These are phyloP conservation scores for Numenius arquata DNA, from an alignment of 2,113 vertebrate species.

Conservation along the genomic window DNA sequence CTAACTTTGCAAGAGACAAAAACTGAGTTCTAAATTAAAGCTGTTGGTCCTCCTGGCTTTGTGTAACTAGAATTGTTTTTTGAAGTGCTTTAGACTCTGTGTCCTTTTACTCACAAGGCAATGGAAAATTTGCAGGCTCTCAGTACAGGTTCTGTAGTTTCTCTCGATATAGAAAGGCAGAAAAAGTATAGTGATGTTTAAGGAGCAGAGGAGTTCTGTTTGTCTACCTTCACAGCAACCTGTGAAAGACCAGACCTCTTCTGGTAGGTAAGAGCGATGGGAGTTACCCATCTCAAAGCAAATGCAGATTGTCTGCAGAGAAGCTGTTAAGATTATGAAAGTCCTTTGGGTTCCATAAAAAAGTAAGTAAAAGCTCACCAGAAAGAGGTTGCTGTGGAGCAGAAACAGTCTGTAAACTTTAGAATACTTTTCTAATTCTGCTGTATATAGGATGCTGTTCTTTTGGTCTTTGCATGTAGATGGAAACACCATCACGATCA, in stretches of 20 bases:
- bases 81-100: neutral
- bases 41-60: neutral
- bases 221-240: neutral
- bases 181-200: neutral
- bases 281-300: neutral
- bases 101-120: neutral
- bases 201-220: neutral
- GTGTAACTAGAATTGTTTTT: neutral
- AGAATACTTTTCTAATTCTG: neutral
- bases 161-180: neutral
- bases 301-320: neutral
- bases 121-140: neutral
- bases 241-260: neutral
- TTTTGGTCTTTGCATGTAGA: neutral
- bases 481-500: neutral
- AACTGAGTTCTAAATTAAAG: neutral
- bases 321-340: neutral
- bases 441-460: neutral
- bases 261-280: neutral
- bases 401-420: neutral
- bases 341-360: neutral
- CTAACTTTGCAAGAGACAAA: neutral
- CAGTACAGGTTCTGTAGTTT: neutral
- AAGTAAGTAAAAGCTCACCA: neutral
- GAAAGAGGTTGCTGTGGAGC: neutral